A percentile compares a stretch with the other conserved stretches of the same genome.
Evolutionary conservation across 2,888 invertebrate genomes (phyloP).

Genomic region (Chloroclysta siterata): DNA sequence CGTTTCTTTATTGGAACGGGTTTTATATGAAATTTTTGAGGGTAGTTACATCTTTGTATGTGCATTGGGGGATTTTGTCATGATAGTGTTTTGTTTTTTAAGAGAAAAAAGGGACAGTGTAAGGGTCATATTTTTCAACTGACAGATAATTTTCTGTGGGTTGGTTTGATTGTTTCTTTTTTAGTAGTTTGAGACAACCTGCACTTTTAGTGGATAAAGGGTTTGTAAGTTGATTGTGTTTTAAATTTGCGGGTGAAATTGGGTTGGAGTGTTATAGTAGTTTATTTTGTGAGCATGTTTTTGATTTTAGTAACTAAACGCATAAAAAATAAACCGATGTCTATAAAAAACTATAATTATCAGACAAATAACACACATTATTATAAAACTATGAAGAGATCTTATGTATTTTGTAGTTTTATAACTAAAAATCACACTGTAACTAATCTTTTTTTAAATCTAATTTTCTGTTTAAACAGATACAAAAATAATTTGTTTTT

Average conservation of each 20-base stretch:
- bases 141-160: no score
- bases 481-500: conserved; percentile 67
- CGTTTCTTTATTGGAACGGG: no score
- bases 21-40: neutral
- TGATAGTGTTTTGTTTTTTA: neutral
- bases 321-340: conserved; percentile 12
- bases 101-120: no score
- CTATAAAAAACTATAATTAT: conserved; percentile 24
- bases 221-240: conserved; percentile 10
- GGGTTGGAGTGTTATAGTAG: conserved; percentile 17
- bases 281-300: conserved; percentile 30
- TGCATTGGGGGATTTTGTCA: neutral
- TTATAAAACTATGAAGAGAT: conserved; percentile 34
- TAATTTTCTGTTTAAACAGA: conserved; percentile 42
- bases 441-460: conserved; percentile 55
- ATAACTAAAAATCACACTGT: conserved; percentile 53
- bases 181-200: conserved; percentile 1
- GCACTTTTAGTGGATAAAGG: conserved; percentile 6
- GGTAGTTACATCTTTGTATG: neutral
- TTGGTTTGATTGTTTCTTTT: neutral
- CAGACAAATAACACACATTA: conserved; percentile 46
- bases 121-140: no score
- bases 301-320: conserved; percentile 33
- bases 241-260: conserved; percentile 9
- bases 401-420: conserved; percentile 27